Percentiles rank a stretch among this genome's conserved stretches.
Evolutionary conservation across 1,140 invertebrate genomes (phyloP).

Genomic region (Archivesica marissinica): DNA sequence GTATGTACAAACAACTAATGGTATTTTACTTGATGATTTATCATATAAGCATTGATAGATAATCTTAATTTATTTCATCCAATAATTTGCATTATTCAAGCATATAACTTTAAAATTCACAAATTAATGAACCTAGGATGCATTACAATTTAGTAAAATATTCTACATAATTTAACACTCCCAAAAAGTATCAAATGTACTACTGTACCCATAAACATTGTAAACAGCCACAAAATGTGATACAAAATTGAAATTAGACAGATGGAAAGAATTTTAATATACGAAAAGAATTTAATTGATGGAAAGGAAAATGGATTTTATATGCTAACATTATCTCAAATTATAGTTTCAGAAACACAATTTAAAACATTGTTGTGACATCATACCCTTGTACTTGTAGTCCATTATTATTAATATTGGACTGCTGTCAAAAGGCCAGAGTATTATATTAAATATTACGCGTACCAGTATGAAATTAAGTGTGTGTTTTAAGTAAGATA

Average conservation of each 20-base stretch:
- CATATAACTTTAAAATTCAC: slow-evolving; percentile 33
- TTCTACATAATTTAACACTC: slow-evolving; percentile 13
- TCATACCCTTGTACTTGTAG: no score
- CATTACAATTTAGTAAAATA: not conserved
- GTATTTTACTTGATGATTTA: slow-evolving; percentile 6
- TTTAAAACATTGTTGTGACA: no score
- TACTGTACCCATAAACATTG: no score
- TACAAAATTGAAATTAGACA: not conserved
- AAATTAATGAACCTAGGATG: slow-evolving; percentile 21
- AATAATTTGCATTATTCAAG: slow-evolving; percentile 35
- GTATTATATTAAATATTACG: no score
- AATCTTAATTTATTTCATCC: slow-evolving; percentile 33
- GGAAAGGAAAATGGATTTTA: no score
- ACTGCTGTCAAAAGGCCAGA: no score
- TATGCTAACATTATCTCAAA: no score
- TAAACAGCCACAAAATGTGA: not conserved
- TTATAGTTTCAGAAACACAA: no score
- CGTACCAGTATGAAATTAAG: no score
- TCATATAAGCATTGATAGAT: not conserved
- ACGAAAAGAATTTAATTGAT: no score
- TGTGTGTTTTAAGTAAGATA: no score
- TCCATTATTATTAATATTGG: no score
- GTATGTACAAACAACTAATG: not conserved
- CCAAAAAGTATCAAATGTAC: not conserved
- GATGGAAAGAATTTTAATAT: not conserved